Conservation (phyloP, 2,888 invertebrate genomes). For the Tetragnatha montana region DNA sequence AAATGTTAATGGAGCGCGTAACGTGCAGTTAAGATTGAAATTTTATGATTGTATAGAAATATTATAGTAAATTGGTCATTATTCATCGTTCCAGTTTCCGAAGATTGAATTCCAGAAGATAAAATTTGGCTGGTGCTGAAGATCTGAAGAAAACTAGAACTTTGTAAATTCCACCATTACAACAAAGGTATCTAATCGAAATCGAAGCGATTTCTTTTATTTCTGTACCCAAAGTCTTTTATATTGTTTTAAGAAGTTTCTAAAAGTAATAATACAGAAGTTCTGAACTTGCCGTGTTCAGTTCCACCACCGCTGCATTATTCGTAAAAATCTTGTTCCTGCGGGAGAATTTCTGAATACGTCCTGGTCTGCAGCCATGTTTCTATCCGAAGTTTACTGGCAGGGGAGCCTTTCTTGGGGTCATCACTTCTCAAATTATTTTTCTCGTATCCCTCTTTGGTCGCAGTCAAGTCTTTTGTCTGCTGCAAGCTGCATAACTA, state of each 20-base stretch:
- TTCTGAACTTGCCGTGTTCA: constrained; percentile 1
- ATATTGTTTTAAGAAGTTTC: constrained; percentile 55
- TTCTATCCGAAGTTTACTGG: constrained; percentile 4
- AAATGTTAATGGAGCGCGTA: constrained; percentile 19
- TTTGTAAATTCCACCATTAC: constrained; percentile 37
- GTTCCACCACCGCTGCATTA: neutral
- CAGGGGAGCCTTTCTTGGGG: constrained; percentile 22
- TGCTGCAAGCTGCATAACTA: neutral
- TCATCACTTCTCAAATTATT: constrained; percentile 2
- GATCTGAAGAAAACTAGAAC: constrained; percentile 45
- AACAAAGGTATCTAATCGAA: constrained; percentile 67
- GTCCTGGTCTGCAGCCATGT: constrained; percentile 34
- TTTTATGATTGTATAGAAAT: neutral
- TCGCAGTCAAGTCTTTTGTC: neutral
- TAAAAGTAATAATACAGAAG: constrained; percentile 29
- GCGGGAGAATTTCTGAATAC: constrained; percentile 21
- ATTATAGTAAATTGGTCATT: neutral
- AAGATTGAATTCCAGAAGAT: neutral
- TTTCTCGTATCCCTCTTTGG: constrained; percentile 5
- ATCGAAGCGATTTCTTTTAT: constrained; percentile 68
- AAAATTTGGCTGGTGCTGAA: constrained; percentile 34
- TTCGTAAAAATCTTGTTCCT: neutral
- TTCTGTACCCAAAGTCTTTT: constrained; percentile 62
- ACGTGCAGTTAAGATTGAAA: neutral
- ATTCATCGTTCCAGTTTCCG: too few species aligned